Conservation (phyloP, 2,797 vertebrate genomes). For the Melanotaenia boesemani region DNA sequence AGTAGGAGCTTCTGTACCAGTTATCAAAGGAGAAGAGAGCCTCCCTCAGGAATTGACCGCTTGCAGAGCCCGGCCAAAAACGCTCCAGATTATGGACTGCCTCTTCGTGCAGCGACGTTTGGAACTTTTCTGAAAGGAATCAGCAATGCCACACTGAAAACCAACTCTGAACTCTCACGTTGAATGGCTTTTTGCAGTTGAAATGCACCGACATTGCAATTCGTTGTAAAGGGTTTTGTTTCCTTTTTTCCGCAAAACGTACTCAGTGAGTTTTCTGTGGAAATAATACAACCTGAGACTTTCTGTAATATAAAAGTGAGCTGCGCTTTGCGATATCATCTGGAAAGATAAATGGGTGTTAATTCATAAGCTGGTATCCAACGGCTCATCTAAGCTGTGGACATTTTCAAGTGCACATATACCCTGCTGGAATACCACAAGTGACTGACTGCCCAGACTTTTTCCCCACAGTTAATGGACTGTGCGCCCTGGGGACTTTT, state of each 20-base stretch:
- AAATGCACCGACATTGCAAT: slow-evolving; percentile 59
- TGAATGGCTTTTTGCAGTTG: slow-evolving; percentile 52
- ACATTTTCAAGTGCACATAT: slow-evolving; percentile 57
- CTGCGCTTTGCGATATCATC: slow-evolving; percentile 63
- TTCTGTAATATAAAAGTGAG: slow-evolving; percentile 26
- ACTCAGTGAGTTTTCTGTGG: slow-evolving; percentile 52
- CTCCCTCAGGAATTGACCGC: slow-evolving; percentile 74
- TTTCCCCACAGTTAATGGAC: slow-evolving; percentile 60
- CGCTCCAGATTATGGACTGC: slow-evolving; percentile 64
- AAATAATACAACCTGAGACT: slow-evolving; percentile 60
- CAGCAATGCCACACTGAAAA: slow-evolving; percentile 57
- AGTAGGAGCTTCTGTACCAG: slow-evolving; percentile 75
- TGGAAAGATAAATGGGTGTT: slow-evolving; percentile 64
- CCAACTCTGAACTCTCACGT: slow-evolving; percentile 54
- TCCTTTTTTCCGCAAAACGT: slow-evolving; percentile 10
- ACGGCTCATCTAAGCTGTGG: slow-evolving; percentile 32
- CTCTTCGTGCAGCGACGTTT: slow-evolving; percentile 67
- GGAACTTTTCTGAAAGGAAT: slow-evolving; percentile 67
- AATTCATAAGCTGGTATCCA: slow-evolving; percentile 48
- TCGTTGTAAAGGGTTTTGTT: slow-evolving; percentile 42
- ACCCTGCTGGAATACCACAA: slow-evolving; percentile 66
- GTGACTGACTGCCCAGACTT: slow-evolving; percentile 32
- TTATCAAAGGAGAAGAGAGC: slow-evolving; percentile 69
- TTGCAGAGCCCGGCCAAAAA: slow-evolving; percentile 52
- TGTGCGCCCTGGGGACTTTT: slow-evolving; percentile 74